phyloP scores from a whole-genome alignment of 2,797 vertebrate genomes.

The Hippopotamyrus pictus region DNA sequence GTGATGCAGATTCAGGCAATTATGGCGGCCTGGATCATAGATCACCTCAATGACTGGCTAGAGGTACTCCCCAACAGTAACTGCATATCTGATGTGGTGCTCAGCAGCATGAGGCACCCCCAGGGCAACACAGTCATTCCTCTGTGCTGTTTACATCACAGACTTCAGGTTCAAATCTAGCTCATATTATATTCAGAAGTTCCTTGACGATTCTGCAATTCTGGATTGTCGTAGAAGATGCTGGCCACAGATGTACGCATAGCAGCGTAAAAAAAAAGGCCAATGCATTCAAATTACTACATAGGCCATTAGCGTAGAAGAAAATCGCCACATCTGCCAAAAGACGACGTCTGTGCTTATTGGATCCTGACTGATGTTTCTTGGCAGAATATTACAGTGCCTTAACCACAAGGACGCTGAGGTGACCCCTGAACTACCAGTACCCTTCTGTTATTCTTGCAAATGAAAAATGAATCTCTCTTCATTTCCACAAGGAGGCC shows the following conservation, averaged over 20 bases:
- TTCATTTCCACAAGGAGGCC: background rate
- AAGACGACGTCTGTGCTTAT: background rate
- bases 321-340: background rate
- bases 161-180: background rate
- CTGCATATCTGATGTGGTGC: background rate
- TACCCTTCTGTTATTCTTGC: constrained; percentile 8
- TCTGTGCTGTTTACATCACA: background rate
- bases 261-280: background rate
- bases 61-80: background rate
- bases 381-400: background rate
- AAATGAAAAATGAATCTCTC: constrained; percentile 22
- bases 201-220: background rate
- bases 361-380: constrained; percentile 5
- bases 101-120: background rate
- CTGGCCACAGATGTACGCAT: background rate
- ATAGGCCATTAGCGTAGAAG: background rate
- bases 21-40: background rate
- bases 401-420: background rate
- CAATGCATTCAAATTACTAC: background rate
- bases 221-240: background rate
- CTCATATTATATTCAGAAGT: background rate
- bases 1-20: background rate
- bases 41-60: background rate
- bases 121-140: background rate
- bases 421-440: constrained; percentile 12